phyloP scores from a whole-genome alignment of 37 sponge, comb jelly and placozoan genomes.

The Eunapius fragilis region DNA sequence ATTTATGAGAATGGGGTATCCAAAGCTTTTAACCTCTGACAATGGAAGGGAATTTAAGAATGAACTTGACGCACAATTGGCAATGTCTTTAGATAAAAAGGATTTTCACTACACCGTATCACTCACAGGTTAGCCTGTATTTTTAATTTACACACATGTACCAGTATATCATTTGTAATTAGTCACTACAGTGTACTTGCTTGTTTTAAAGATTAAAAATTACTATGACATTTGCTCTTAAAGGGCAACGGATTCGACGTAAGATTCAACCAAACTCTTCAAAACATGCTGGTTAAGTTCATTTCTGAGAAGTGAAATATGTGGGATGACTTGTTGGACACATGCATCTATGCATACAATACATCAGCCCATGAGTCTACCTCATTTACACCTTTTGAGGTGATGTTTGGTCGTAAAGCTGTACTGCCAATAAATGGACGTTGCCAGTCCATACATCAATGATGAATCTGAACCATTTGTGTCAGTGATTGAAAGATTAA shows the following conservation, averaged over 20 bases:
- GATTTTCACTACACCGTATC: slow-evolving; percentile 57
- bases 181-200: not conserved
- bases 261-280: slow-evolving; percentile 72
- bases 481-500: not conserved
- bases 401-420: slow-evolving; percentile 72
- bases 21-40: slow-evolving; percentile 51
- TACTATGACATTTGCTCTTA: not conserved
- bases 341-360: slow-evolving; percentile 81
- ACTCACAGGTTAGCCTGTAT: slow-evolving; percentile 54
- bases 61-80: slow-evolving; percentile 35
- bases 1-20: slow-evolving; percentile 71
- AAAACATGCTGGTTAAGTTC: slow-evolving; percentile 74
- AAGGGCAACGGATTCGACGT: slow-evolving; percentile 77
- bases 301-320: slow-evolving; percentile 32
- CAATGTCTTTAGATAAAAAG: slow-evolving; percentile 34
- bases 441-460: slow-evolving; percentile 7
- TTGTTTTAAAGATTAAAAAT: not conserved
- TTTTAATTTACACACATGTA: not conserved
- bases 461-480: slow-evolving; percentile 14
- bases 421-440: slow-evolving; percentile 58
- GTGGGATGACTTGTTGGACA: slow-evolving; percentile 55
- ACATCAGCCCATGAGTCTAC: slow-evolving; percentile 76
- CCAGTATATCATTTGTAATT: not conserved
- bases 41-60: slow-evolving; percentile 63
- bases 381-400: slow-evolving; percentile 67